Base-by-base conservation (phyloP, 1,140 invertebrate species). In the Zaprionus ornatus region DNA sequence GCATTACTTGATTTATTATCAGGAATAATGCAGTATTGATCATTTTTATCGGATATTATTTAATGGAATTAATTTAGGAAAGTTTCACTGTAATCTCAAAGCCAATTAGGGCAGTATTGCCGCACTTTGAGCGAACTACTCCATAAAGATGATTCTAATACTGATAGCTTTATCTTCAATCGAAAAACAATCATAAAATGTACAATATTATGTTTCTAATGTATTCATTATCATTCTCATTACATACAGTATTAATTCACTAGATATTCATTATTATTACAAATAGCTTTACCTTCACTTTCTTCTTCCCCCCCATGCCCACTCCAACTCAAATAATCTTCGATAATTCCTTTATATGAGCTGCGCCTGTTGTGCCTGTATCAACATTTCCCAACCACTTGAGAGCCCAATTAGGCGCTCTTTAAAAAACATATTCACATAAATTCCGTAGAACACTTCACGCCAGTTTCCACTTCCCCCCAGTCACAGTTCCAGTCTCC, bases 341-440 rank as follows among this genome's bases (percentile, higher is more conserved):
- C 15, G 37, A 40, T 40, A 40, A 40, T 40, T 40, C 37, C 37
- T 40, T 40, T n/a, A n/a, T 40, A 40, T 15, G 15, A 40, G 2
- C 4, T 15, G 15, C 15, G 15, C 37, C 35, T 37, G 35, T 37
- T 13, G 13, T 27, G 25, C 25, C 29, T 10, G 29, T 40, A 15
- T 15, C 1, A n/a, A n/a, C 15, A n/a, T 15, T 7, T 40, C 15
- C 2, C 15, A n/a, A 40, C 15, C 40, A 45, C 40, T 45, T 45
- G 19, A 50, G 19, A 23, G 3, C 10, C 45, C 19, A 50, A 50
- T 50, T 50, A 50, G 21, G 45, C 45, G 45, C 45, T 50, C 19
- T 50, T 50, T 50, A 50, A 50, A 23, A 50, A 50, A 50, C 45
- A 50, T 50, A 50, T 50, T 50, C 45, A 50, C 19, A 50, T 19